Percentiles rank a stretch among this genome's conserved stretches.
Evolutionary conservation across 2,888 invertebrate genomes (phyloP).

Genomic region (Steinernema carpocapsae): DNA sequence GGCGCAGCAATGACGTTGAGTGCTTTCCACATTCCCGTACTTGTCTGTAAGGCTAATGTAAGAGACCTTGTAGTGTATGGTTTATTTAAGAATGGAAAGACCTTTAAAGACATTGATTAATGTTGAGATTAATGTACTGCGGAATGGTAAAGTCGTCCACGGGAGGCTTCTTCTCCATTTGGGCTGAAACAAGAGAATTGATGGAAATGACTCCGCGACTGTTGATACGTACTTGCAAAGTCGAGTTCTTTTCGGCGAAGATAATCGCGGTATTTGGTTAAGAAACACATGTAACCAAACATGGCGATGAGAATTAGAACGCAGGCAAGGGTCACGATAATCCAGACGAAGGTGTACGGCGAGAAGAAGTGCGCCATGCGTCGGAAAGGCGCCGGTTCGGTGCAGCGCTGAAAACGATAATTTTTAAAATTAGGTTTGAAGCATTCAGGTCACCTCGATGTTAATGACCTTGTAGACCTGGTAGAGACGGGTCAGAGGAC

Average conservation of each 20-base stretch:
- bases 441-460: conserved; percentile 37
- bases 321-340: conserved; percentile 42
- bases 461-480: conserved; percentile 37
- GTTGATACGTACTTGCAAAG: conserved; percentile 5
- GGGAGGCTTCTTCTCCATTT: conserved; percentile 17
- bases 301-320: conserved; percentile 47
- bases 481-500: conserved; percentile 42
- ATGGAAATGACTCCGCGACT: not conserved
- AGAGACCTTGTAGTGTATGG: no score
- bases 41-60: no score
- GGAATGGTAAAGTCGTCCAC: conserved; percentile 26
- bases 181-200: not conserved
- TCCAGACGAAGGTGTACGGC: conserved; percentile 46
- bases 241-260: conserved; percentile 37
- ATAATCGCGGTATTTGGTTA: conserved; percentile 47
- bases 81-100: no score
- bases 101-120: conserved; percentile 9
- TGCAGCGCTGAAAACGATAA: conserved; percentile 29
- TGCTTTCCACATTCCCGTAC: no score
- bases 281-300: conserved; percentile 54
- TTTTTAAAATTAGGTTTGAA: conserved; percentile 10
- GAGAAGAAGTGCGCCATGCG: conserved; percentile 36
- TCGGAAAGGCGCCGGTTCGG: not conserved
- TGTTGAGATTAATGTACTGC: conserved; percentile 8
- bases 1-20: no score